phyloP scores from a whole-genome alignment of 2,797 vertebrate genomes.

The Austrolebias charrua region DNA sequence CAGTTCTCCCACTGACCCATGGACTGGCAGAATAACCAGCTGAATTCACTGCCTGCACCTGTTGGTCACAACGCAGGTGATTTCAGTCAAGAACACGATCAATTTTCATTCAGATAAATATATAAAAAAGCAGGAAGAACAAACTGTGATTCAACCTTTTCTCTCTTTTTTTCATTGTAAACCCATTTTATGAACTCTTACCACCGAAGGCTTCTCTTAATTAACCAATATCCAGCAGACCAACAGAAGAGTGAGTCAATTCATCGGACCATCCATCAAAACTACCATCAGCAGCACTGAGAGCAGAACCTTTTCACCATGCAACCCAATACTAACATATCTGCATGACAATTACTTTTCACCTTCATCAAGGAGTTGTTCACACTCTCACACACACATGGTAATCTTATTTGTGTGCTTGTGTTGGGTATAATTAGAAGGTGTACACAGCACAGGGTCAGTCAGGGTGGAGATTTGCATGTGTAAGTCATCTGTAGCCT shows the following conservation, averaged over 20 bases:
- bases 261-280: slow-evolving; percentile 72
- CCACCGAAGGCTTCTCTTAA: slow-evolving; percentile 53
- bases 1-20: slow-evolving; percentile 85
- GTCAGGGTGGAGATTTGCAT: slow-evolving; percentile 94
- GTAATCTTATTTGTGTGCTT: slow-evolving; percentile 98
- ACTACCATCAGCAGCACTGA: slow-evolving; percentile 88
- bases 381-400: slow-evolving; percentile 84
- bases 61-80: slow-evolving; percentile 23
- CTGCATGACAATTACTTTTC: slow-evolving; percentile 99
- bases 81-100: not conserved
- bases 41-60: slow-evolving; percentile 90
- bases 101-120: not conserved
- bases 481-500: slow-evolving; percentile 98
- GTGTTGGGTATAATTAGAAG: slow-evolving; percentile 98
- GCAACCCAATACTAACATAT: slow-evolving; percentile 81
- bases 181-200: slow-evolving; percentile 50
- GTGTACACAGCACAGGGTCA: slow-evolving; percentile 93
- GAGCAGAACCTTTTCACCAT: slow-evolving; percentile 78
- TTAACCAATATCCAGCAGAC: slow-evolving; percentile 68
- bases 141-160: not conserved
- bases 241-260: slow-evolving; percentile 68
- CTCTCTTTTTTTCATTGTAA: slow-evolving; percentile 20
- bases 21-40: slow-evolving; percentile 80
- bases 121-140: not conserved
- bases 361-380: slow-evolving; percentile 92